Evolutionary conservation across 2,113 vertebrate species (phyloP), one percentile per base, ranked within the genome.

Genomic region (Tupaia chinensis): DNA sequence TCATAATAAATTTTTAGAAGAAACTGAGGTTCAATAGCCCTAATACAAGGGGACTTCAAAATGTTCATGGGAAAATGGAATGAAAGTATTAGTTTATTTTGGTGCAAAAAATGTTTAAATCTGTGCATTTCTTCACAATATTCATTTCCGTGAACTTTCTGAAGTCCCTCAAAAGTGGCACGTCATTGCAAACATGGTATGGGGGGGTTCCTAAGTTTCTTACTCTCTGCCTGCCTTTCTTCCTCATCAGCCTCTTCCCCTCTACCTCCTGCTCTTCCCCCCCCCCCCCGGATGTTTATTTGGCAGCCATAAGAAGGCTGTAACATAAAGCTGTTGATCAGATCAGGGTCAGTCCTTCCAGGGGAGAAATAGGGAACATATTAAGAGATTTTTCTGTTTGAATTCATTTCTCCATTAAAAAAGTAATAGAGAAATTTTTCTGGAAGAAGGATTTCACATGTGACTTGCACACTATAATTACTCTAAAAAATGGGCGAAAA

Each of bases 351-450:
- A 74, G 44, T 68, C 53, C 89, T 93, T 69, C 77, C 69, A 29
- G 80, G 68, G 27, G 32, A 16, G 20, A 66, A 79, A 80, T 65
- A 78, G 7, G 25, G 78, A 56, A 60, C 53, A 60, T 7, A 65
- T 44, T 44, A 79, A 68, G 81, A 66, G 25, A 81, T 22, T 74
- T 72, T 81, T 56, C 65, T 65, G n/a, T 86, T 89, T 95, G 87
- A 58, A 76, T 89, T 77, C 17, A 60, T 53, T 77, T 95, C 63
- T 87, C 32, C 65, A 23, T 34, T 92, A 87, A 89, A 69, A 92
- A 82, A 58, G 73, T 61, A 83, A n/a, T 44, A 44, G 44, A 44
- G 44, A 44, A 56, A 61, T 65, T 83, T 80, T 94, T 86, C 87
- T 76, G 16, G 89, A 93, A 81, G 91, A 61, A 89, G 25, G 29